Base-by-base conservation (phyloP, 2,888 invertebrate species). In the Flabesymbios commensalis region DNA sequence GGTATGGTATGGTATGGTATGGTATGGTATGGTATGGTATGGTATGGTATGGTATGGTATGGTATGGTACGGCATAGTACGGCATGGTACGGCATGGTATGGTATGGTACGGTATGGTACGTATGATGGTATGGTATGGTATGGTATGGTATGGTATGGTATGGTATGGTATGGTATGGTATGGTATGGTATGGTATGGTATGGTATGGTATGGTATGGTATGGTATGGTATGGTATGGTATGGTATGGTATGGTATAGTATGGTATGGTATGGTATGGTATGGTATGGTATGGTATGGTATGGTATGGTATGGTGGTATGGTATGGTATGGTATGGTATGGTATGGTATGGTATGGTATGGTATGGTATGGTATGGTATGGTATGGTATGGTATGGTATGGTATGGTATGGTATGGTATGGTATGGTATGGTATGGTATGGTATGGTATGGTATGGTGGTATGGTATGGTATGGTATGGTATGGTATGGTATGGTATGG, bases 101-200 rank as follows among this genome's bases (percentile, higher is more conserved):
- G 56, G 29, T 56, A 26, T 56, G 47, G 47, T 56, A 56, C 47
- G 56, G 47, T 56, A 56, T 47, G 56, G 47, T n/a, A n/a, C n/a
- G n/a, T n/a, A n/a, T n/a, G n/a, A 22, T 36, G 53, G 53, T 56
- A 56, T 56, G 56, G 47, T 47, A 56, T 56, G 56, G 47, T 47
- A 47, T 47, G 56, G 32, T 56, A 43, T 47, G 56, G 47, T 56
- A 47, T 56, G 56, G 47, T 56, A 56, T 47, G 56, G 47, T 56
- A 56, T 48, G 47, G 47, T 56, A 56, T 56, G 56, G 47, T 56
- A 56, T 47, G 56, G 47, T 56, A 56, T 47, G 56, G 47, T 56
- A 56, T 56, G 56, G 47, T 47, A 56, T 56, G 56, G 47, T 47
- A 56, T 56, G 55, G 55, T 55, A 55, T 55, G 55, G 55, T 45